Conservation (phyloP, 37 sponge, comb jelly and placozoan genomes). For the Halichondria panicea region DNA sequence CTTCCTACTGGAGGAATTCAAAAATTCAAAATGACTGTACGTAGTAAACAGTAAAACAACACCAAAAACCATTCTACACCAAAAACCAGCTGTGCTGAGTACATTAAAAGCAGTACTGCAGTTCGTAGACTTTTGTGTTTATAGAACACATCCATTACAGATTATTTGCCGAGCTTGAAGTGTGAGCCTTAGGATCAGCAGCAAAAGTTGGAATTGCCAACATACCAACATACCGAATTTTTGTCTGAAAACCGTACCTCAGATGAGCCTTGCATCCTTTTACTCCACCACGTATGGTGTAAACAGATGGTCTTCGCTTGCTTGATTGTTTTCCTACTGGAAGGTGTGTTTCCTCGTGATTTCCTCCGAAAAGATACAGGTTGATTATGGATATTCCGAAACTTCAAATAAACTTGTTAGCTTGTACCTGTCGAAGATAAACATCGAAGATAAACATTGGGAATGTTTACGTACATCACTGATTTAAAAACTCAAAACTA, state of each 20-base stretch:
- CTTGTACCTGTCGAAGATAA: not conserved
- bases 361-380: not conserved
- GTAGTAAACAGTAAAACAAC: not conserved
- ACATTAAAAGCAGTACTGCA: too few species aligned
- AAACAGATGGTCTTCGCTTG: not conserved
- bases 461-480: not conserved
- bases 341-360: constrained; percentile 2
- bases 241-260: not conserved
- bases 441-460: constrained; percentile 7
- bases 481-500: not conserved
- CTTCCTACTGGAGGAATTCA: constrained; percentile 11
- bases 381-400: constrained; percentile 16
- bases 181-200: not conserved
- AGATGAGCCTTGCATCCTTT: not conserved
- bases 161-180: constrained; percentile 14
- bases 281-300: constrained; percentile 15
- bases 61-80: too few species aligned
- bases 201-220: not conserved
- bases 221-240: not conserved
- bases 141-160: constrained; percentile 14
- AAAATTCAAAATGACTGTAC: constrained; percentile 5
- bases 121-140: constrained; percentile 8
- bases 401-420: constrained; percentile 2
- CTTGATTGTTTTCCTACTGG: not conserved
- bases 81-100: too few species aligned